These are phyloP conservation scores for Alitta virens DNA, from an alignment of 2,888 invertebrate species.

Conservation along the genomic window DNA sequence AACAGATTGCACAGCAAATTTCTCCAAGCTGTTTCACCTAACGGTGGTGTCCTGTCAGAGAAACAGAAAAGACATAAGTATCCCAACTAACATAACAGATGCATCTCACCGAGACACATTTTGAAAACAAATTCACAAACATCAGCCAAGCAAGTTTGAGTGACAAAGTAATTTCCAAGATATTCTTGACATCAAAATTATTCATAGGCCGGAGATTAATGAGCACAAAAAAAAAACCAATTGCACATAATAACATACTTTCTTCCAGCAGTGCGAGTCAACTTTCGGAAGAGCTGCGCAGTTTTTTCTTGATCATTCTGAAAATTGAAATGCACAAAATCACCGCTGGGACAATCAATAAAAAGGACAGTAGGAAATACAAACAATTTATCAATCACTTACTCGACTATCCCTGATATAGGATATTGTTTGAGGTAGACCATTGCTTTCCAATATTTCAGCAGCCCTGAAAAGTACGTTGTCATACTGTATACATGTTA, in stretches of 20 bases:
- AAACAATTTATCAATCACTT: slow-evolving; percentile 5
- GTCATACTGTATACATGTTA: too few species aligned
- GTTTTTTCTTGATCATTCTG: slow-evolving; percentile 52
- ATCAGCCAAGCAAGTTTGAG: too few species aligned
- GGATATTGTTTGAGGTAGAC: slow-evolving; percentile 60
- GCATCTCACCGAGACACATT: too few species aligned
- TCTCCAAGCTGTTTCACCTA: slow-evolving; percentile 65
- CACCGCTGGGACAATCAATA: neutral
- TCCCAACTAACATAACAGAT: too few species aligned
- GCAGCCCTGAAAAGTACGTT: slow-evolving; percentile 62
- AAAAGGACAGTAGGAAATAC: neutral
- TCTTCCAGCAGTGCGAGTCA: slow-evolving; percentile 55
- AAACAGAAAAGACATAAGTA: too few species aligned
- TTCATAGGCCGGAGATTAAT: too few species aligned
- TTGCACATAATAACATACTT: too few species aligned
- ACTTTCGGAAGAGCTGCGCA: slow-evolving; percentile 53
- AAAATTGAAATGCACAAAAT: slow-evolving; percentile 17
- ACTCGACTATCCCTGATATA: slow-evolving; percentile 58
- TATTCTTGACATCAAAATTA: too few species aligned
- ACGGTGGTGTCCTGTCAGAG: slow-evolving; percentile 45
- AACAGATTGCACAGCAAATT: slow-evolving; percentile 68
- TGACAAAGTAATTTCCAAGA: too few species aligned
- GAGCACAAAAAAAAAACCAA: too few species aligned
- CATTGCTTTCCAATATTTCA: slow-evolving; percentile 61
- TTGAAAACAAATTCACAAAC: too few species aligned